Percentiles rank a stretch among this genome's conserved stretches.
Conservation (phyloP, 2,113 vertebrate species). For the Dipodomys merriami region DNA sequence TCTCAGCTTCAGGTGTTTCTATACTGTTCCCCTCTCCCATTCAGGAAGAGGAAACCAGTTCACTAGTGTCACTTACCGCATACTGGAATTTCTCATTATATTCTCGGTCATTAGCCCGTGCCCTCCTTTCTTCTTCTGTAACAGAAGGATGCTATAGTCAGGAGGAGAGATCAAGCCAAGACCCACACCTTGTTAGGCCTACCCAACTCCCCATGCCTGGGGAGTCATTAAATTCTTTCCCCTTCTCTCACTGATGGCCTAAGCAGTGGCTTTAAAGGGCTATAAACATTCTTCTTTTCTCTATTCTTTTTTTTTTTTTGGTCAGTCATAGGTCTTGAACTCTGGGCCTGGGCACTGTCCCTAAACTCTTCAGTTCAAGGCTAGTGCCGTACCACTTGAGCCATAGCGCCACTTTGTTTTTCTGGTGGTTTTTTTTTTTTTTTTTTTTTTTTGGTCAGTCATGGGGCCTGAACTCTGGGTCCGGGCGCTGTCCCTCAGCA, state of each 20-base stretch:
- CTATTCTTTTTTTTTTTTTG: neutral
- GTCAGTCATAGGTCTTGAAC: no score
- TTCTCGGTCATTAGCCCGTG: slow-evolving; percentile 92
- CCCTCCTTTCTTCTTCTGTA: slow-evolving; percentile 95
- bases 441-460: no score
- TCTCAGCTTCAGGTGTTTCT: neutral
- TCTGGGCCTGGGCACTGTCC: no score
- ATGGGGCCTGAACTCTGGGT: no score
- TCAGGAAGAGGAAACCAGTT: neutral
- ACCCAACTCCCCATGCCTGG: neutral
- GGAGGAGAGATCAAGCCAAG: neutral
- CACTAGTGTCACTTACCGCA: slow-evolving; percentile 87
- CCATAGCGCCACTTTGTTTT: no score
- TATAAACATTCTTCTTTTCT: neutral
- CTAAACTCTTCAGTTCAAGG: no score
- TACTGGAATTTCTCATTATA: slow-evolving; percentile 98
- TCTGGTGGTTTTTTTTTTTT: no score
- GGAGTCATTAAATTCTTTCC: neutral
- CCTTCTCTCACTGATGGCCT: neutral
- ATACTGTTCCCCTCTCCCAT: neutral
- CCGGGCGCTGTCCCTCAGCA: no score
- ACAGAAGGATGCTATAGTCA: slow-evolving; percentile 57
- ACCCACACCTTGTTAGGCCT: neutral
- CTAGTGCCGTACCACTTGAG: no score
- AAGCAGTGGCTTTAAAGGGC: neutral